These are phyloP conservation scores for Platysternon megacephalum DNA, from an alignment of 2,113 vertebrate genomes.

Conservation along the genomic window DNA sequence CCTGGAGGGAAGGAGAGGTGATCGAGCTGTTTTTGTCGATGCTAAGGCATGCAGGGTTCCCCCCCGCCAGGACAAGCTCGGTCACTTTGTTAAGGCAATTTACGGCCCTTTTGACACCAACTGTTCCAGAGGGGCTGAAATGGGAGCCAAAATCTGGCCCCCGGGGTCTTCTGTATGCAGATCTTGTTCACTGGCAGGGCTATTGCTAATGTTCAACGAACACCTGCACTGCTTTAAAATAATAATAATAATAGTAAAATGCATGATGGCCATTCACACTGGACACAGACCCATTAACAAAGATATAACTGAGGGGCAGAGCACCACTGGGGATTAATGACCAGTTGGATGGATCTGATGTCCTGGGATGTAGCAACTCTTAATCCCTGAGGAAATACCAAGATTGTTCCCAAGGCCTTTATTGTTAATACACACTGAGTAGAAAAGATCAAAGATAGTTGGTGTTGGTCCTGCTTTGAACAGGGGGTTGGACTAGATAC, in stretches of 20 bases:
- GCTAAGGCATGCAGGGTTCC: neutral
- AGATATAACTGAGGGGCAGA: neutral
- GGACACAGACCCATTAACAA: neutral
- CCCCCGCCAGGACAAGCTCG: neutral
- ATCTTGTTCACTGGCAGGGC: neutral
- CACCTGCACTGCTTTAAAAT: neutral
- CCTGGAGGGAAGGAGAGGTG: neutral
- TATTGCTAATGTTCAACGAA: neutral
- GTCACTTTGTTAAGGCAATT: neutral
- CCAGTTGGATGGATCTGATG: neutral
- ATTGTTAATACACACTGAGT: neutral
- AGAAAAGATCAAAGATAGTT: neutral
- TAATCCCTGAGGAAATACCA: neutral
- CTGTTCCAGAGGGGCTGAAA: neutral
- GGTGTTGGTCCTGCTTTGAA: too few species aligned
- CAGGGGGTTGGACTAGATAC: too few species aligned
- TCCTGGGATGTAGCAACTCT: neutral
- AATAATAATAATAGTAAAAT: neutral
- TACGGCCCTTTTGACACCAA: neutral
- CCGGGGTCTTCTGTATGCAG: neutral
- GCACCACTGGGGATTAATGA: neutral
- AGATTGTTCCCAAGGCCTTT: neutral
- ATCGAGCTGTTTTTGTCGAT: neutral
- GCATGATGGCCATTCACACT: neutral
- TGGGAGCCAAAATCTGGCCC: neutral